Base-by-base conservation (phyloP, 2,113 vertebrate genomes). In the Accipiter cooperii region DNA sequence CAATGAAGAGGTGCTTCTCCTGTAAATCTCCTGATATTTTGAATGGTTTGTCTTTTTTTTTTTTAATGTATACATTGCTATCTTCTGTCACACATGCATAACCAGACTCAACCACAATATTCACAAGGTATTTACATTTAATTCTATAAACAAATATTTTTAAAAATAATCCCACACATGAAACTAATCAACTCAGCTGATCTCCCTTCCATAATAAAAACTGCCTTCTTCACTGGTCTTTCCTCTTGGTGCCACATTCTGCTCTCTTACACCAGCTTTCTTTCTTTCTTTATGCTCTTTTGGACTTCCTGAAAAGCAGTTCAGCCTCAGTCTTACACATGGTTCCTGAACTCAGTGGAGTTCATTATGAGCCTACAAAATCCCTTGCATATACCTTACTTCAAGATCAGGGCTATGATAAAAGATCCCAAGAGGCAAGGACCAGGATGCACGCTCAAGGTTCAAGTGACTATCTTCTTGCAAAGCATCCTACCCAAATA, bases 61-160 rank as follows among this genome's bases (percentile, higher is more conserved):
- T 60, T 66, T 38, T 3, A 38, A 74, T 5, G 10, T 36, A 85
- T 24, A n/a, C 20, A 26, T 63, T 84, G 20, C 38, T 90, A 64
- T 38, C 33, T 34, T 73, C 49, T 68, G 51, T 55, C 64, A 75
- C 51, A 70, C 18, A 38, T 52, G 34, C 28, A 78, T 46, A 93
- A 75, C 52, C 34, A 47, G 26, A 61, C 15, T 55, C 25, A 55
- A 75, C 18, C 47, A 63, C 69, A 84, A 63, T 75, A 87, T 54
- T 90, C 29, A 24, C 36, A 82, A 82, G 58, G 28, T 89, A 91
- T 54, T 87, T 76, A 60, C 16, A 57, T 81, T 91, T 87, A 89
- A 61, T 64, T 93, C 66, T 76, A 73, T 77, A 85, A 76, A 83
- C 19, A 90, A 93, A 76, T 76, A 64, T 83, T 94, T 93, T 12